Conservation (phyloP, 1,140 invertebrate genomes). For the Sinonovacula constricta region DNA sequence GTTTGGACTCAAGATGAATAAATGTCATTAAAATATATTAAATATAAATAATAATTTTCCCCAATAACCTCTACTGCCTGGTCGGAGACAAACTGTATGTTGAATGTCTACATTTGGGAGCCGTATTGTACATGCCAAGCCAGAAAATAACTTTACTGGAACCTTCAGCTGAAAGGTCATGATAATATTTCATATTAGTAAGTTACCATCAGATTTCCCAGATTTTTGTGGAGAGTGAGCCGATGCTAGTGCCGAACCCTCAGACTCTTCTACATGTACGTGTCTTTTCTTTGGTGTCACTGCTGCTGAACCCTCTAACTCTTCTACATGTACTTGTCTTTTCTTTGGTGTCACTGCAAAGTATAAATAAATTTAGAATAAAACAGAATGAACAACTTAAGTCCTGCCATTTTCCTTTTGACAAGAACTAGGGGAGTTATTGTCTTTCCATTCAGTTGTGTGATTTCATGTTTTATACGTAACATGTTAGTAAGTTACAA, state of each 20-base stretch:
- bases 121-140: too few relatives aligned
- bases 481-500: too few relatives aligned
- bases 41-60: too few relatives aligned
- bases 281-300: constrained; percentile 2
- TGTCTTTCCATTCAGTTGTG: neutral
- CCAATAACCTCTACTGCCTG: too few relatives aligned
- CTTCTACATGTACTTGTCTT: too few relatives aligned
- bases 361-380: constrained; percentile 5
- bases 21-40: too few relatives aligned
- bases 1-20: too few relatives aligned
- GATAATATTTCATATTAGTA: constrained; percentile 4
- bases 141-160: constrained; percentile 3
- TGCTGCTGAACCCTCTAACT: constrained; percentile 1
- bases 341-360: too few relatives aligned
- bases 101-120: too few relatives aligned
- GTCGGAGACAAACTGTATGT: too few relatives aligned
- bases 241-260: constrained; percentile 1
- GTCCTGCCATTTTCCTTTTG: neutral
- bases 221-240: constrained; percentile 2
- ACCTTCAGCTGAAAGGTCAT: constrained; percentile 2
- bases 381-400: constrained; percentile 3
- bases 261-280: constrained; percentile 2
- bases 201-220: constrained; percentile 2
- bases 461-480: too few relatives aligned
- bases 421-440: constrained; percentile 2